These are phyloP conservation scores for Turritopsis dohrnii DNA, from an alignment of 30 jellyfish, hydroid and myxozoan species.

Conservation along the genomic window DNA sequence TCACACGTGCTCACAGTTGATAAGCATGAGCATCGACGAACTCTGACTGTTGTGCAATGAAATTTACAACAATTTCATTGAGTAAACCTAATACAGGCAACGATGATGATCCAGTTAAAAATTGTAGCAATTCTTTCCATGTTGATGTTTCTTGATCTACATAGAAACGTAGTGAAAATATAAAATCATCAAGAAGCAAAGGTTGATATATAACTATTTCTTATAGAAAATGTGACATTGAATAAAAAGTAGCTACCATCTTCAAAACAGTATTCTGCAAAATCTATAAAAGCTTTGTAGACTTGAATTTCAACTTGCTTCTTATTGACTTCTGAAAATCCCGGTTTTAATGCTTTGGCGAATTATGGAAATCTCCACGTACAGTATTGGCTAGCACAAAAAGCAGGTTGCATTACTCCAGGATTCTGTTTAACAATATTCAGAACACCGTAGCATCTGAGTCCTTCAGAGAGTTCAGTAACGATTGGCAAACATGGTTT, in stretches of 20 bases:
- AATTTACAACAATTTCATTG: neutral
- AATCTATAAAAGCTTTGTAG: constrained; percentile 9
- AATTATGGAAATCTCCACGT: neutral
- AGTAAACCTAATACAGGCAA: neutral
- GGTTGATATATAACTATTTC: neutral
- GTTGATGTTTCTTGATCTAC: neutral
- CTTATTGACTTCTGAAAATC: neutral
- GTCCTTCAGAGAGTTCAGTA: neutral
- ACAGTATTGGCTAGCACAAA: neutral
- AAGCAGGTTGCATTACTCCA: neutral
- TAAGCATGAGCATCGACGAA: neutral
- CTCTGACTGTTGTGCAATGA: neutral
- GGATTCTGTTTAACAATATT: neutral
- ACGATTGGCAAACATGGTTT: neutral
- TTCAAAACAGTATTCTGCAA: constrained; percentile 6
- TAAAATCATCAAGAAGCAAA: neutral
- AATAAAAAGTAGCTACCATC: neutral
- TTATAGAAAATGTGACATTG: neutral
- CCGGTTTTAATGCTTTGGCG: neutral
- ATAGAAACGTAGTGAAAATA: neutral
- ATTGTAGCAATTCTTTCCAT: neutral
- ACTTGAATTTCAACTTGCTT: neutral
- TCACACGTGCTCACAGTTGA: constrained; percentile 11
- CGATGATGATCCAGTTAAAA: neutral
- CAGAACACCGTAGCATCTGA: neutral